Percentiles rank a stretch among this genome's conserved stretches.
Conservation (phyloP, 2,113 vertebrate genomes). For the Orthonyx spaldingii region DNA sequence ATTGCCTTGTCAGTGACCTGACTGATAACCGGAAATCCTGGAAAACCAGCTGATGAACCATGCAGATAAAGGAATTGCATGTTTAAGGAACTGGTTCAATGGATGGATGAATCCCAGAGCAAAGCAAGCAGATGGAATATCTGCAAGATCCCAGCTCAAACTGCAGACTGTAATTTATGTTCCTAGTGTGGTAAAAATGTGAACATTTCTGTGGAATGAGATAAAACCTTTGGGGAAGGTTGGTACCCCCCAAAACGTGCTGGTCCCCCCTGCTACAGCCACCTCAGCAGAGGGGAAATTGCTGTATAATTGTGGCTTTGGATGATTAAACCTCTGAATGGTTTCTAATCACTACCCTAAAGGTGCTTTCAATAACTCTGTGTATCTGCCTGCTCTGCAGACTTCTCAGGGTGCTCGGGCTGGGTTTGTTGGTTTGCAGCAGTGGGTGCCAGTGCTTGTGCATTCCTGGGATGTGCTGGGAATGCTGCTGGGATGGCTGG, state of each 20-base stretch:
- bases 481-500: background rate
- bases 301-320: background rate
- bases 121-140: background rate
- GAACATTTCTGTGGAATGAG: background rate
- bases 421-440: accelerated
- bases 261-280: accelerated
- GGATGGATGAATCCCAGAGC: background rate
- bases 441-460: background rate
- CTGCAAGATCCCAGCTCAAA: background rate
- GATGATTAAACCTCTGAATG: background rate
- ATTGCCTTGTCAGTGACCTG: background rate
- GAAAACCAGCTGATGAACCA: background rate
- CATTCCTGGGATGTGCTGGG: background rate
- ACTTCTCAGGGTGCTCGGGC: background rate
- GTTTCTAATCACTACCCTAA: background rate
- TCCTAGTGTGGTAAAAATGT: background rate
- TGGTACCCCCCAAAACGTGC: background rate
- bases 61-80: background rate
- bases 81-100: background rate
- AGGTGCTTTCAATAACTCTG: background rate
- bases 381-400: background rate
- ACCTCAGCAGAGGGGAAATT: background rate
- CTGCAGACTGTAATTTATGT: background rate
- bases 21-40: background rate
- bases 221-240: background rate